Conservation (phyloP, 2,113 vertebrate genomes). For the Thymallus thymallus region DNA sequence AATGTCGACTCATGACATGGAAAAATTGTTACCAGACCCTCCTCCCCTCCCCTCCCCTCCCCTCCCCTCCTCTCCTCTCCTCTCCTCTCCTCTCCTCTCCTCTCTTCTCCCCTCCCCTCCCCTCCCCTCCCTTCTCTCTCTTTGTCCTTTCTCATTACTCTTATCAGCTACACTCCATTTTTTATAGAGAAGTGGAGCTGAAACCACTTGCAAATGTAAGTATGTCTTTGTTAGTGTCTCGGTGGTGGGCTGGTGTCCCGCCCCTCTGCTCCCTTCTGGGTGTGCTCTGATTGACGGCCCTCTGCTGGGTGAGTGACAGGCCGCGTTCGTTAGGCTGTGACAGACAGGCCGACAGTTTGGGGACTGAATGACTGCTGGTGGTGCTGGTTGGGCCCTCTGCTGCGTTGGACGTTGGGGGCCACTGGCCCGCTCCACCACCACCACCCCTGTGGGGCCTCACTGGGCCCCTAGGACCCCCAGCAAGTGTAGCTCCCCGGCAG, state of each 20-base stretch:
- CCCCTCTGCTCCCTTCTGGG: constrained; percentile 66
- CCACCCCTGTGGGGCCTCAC: constrained; percentile 21
- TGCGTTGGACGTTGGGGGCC: constrained; percentile 13
- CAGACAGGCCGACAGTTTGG: constrained; percentile 64
- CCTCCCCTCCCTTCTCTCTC: constrained; percentile 35
- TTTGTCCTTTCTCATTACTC: constrained; percentile 70
- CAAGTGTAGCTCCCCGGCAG: constrained; percentile 7
- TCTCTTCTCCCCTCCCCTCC: constrained; percentile 36
- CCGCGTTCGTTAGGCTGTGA: constrained; percentile 60
- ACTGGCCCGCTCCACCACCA: constrained; percentile 7
- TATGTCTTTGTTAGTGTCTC: constrained; percentile 71
- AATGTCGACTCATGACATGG: too few relatives aligned
- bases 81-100: constrained; percentile 17
- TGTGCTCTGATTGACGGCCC: constrained; percentile 74
- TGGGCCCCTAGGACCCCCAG: constrained; percentile 32
- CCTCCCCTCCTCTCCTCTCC: constrained; percentile 27
- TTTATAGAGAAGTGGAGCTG: constrained; percentile 63
- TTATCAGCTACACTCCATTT: constrained; percentile 78
- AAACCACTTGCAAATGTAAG: constrained; percentile 74
- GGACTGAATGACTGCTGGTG: constrained; percentile 19
- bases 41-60: constrained; percentile 37
- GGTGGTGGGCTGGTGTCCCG: constrained; percentile 40
- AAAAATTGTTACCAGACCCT: constrained; percentile 18
- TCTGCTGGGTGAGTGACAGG: constrained; percentile 77
- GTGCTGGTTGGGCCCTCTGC: not conserved